Base-by-base conservation (phyloP, 2,888 invertebrate species). In the Drosophila peninsularis region DNA sequence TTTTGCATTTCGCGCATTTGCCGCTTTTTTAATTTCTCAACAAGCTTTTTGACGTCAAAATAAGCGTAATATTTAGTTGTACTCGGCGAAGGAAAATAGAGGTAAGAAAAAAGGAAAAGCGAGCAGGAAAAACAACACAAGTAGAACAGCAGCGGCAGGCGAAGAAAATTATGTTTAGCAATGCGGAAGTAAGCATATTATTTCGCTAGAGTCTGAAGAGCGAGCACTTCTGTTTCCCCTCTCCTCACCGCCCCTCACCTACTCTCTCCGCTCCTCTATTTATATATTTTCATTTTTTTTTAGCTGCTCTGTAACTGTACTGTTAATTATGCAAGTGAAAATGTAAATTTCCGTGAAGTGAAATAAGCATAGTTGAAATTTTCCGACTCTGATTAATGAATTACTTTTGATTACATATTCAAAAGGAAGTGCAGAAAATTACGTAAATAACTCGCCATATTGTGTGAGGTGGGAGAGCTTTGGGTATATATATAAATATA, bases 11-110 rank as follows among this genome's bases (percentile, higher is more conserved):
- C 57, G 61, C 61, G 69, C 78, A 80, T 83, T 83, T 80, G 84
- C 81, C 79, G 81, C 79, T 83, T 81, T 80, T 84, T 80, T 84
- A 80, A 80, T 84, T 80, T 81, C 82, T 74, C 78, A 80, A 84
- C 85, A 82, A 85, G 82, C 80, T 76, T 85, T 85, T 82, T 82
- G 82, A 82, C 77, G 86, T 82, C 83, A 85, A 82, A 82, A 82
- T 85, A 82, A 85, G 86, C 82, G 80, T 85, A 85, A 82, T 82
- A 79, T 85, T 82, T 85, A 61, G 65, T 82, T 82, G 83, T 72
- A 68, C 64, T 63, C 50, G 66, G 34, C 50, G 24, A 37, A 39
- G 45, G 61, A 52, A 24, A 52, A 47, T 32, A 61, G 54, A 53
- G 37, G 42, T 45, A 65, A 41, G 36, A 19, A 61, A 56, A 69